Conservation (phyloP, 2,888 invertebrate species). For the Steinernema hermaphroditum region DNA sequence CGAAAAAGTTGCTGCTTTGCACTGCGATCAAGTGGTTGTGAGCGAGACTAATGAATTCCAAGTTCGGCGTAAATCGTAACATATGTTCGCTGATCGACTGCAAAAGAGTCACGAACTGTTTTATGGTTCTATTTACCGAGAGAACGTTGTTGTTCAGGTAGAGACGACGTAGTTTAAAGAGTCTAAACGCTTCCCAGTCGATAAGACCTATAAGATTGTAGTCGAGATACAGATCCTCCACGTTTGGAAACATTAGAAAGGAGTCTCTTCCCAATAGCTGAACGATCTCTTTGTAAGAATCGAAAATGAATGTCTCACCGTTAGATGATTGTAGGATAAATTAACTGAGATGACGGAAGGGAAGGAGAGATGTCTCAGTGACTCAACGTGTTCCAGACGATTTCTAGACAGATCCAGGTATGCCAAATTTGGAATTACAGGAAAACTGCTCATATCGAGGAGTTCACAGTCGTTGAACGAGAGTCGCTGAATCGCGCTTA, state of each 20-base stretch:
- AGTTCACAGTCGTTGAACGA: constrained; percentile 16
- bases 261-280: constrained; percentile 33
- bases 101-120: neutral
- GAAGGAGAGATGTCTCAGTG: neutral
- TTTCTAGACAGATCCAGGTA: constrained; percentile 37
- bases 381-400: constrained; percentile 31
- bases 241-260: constrained; percentile 44
- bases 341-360: constrained; percentile 22
- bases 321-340: constrained; percentile 32
- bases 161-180: constrained; percentile 41
- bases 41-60: constrained; percentile 45
- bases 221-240: constrained; percentile 46
- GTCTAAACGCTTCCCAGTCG: constrained; percentile 50
- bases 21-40: constrained; percentile 42
- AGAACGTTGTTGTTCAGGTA: constrained; percentile 40
- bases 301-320: constrained; percentile 9
- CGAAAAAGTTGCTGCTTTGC: constrained; percentile 49
- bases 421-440: constrained; percentile 28
- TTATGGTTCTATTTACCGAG: constrained; percentile 34
- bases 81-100: constrained; percentile 49
- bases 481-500: constrained; percentile 23
- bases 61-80: constrained; percentile 48
- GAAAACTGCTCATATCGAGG: constrained; percentile 23
- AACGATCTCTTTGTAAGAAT: constrained; percentile 11
- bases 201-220: constrained; percentile 40